A percentile compares a stretch with the other conserved stretches of the same genome.
Conservation (phyloP, 2,888 invertebrate genomes). For the Amorpha juglandis region DNA sequence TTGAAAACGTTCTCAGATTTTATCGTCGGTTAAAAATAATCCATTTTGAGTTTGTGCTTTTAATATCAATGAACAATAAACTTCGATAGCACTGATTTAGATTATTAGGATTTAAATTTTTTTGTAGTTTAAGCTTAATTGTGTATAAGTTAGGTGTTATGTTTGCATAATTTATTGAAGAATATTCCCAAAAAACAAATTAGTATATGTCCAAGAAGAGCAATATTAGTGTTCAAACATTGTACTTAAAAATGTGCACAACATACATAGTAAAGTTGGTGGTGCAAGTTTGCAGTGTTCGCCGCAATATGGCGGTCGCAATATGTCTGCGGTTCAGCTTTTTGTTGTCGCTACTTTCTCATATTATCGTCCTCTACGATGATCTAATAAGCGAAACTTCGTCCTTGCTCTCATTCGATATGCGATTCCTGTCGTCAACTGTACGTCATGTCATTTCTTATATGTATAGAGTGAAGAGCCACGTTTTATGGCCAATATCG, state of each 20-base stretch:
- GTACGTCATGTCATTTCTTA: conserved; percentile 54
- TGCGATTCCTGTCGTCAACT: conserved; percentile 71
- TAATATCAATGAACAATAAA: too few species aligned
- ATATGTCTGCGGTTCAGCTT: conserved; percentile 75
- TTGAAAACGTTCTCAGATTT: too few species aligned
- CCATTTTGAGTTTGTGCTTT: too few species aligned
- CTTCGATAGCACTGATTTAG: too few species aligned
- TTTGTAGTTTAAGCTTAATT: too few species aligned
- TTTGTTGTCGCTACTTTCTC: conserved; percentile 77
- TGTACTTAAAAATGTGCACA: conserved; percentile 59
- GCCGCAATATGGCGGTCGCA: conserved; percentile 69
- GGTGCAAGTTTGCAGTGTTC: conserved; percentile 74
- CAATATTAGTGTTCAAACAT: not conserved
- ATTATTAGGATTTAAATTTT: too few species aligned
- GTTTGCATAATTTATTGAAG: too few species aligned
- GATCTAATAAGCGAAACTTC: conserved; percentile 82
- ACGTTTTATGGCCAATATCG: conserved; percentile 14
- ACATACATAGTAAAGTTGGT: conserved; percentile 56
- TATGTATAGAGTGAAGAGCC: conserved; percentile 15
- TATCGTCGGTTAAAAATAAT: too few species aligned
- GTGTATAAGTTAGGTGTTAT: too few species aligned
- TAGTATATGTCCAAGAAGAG: not conserved
- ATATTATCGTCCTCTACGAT: conserved; percentile 71
- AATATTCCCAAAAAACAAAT: not conserved
- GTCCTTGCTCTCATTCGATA: conserved; percentile 74